Conservation (phyloP, 2,113 vertebrate species). For the Thermophis baileyi region DNA sequence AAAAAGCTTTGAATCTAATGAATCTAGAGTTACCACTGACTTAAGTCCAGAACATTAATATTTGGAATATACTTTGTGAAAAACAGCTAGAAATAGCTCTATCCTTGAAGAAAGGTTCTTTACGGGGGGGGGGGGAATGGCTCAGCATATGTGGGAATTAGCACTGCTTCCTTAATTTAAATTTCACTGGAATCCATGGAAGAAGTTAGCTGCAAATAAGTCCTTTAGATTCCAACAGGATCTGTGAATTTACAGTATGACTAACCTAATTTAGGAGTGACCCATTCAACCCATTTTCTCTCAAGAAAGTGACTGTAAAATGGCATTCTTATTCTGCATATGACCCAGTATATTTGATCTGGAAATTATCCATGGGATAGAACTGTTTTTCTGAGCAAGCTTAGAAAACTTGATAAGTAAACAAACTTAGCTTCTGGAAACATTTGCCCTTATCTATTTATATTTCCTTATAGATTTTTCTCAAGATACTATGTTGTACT, state of each 20-base stretch:
- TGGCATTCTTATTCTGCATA: not conserved
- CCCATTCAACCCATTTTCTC: not conserved
- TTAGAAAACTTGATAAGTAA: slow-evolving; percentile 35
- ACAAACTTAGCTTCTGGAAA: not conserved
- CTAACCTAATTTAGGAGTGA: not conserved
- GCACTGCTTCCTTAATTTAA: not conserved
- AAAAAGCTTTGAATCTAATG: not conserved
- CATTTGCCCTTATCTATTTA: slow-evolving; percentile 35
- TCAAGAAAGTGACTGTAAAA: not conserved
- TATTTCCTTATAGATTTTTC: slow-evolving; percentile 37
- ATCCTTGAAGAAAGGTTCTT: not conserved
- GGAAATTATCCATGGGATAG: slow-evolving; percentile 13
- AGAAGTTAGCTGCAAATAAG: not conserved
- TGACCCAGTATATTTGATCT: not conserved
- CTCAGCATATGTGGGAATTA: not conserved
- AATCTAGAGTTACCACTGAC: not conserved
- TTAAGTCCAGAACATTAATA: not conserved
- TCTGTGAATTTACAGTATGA: not conserved
- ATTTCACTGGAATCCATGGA: not conserved
- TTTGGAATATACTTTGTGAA: not conserved
- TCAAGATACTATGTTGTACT: not conserved
- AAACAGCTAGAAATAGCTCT: not conserved
- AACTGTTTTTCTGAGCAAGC: slow-evolving; percentile 8
- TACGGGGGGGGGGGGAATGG: not conserved
- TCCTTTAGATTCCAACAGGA: not conserved